Percentiles rank a stretch among this genome's conserved stretches.
These are phyloP conservation scores for Bombus picipes DNA, from an alignment of 1,140 invertebrate species.

Conservation along the genomic window DNA sequence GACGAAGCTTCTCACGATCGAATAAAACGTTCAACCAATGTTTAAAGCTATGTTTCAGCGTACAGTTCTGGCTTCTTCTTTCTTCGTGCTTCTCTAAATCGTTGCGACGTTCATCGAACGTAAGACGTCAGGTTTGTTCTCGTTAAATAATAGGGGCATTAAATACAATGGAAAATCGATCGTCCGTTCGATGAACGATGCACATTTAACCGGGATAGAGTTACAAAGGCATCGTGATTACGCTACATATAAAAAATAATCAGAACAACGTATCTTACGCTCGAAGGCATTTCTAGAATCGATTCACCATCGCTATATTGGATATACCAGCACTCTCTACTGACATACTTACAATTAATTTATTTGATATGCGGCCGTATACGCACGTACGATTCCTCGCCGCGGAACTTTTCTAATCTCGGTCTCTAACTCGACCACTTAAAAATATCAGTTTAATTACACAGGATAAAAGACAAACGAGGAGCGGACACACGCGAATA, in stretches of 20 bases:
- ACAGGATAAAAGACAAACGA: conserved; percentile 25
- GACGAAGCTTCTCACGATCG: neutral
- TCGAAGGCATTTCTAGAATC: conserved; percentile 45
- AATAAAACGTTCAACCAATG: conserved; percentile 10
- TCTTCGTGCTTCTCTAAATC: neutral
- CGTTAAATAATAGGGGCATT: conserved; percentile 5
- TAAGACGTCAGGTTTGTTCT: neutral
- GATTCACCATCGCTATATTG: conserved; percentile 2
- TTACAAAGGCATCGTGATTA: conserved; percentile 42
- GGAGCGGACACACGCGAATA: neutral
- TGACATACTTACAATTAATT: conserved; percentile 4
- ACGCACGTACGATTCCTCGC: neutral
- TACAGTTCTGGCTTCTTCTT: neutral
- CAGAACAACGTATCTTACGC: conserved; percentile 42
- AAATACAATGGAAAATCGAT: conserved; percentile 28
- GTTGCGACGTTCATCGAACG: neutral
- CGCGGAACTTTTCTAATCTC: conserved; percentile 4
- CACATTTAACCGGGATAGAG: neutral
- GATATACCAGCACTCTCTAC: conserved; percentile 15
- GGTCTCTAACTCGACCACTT: conserved; percentile 14
- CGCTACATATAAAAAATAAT: conserved; percentile 55
- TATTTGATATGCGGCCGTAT: neutral
- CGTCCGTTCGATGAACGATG: conserved; percentile 7
- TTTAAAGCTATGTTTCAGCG: neutral
- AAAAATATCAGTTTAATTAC: conserved; percentile 42